Conservation (phyloP, 2,888 invertebrate genomes). For the Eupithecia pulchellata region DNA sequence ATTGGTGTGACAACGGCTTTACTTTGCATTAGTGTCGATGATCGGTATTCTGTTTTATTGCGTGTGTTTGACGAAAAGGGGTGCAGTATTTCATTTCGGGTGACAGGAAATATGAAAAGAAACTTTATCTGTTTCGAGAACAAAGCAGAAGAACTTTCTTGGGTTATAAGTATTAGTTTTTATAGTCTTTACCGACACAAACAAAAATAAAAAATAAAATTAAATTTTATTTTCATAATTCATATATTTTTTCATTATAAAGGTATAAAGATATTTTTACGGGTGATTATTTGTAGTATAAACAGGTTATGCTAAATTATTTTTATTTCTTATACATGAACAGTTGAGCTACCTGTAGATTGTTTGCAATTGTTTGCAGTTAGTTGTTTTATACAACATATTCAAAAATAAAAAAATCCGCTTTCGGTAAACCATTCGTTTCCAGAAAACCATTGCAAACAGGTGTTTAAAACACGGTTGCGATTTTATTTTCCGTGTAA, state of each 20-base stretch:
- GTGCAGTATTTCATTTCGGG: conserved; percentile 15
- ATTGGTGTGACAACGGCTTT: conserved; percentile 14
- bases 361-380: too few relatives aligned
- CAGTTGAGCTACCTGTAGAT: too few relatives aligned
- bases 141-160: conserved; percentile 1
- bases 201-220: too few relatives aligned
- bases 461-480: not conserved
- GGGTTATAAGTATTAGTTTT: not conserved
- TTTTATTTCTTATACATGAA: too few relatives aligned
- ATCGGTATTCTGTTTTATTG: conserved; percentile 25
- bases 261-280: too few relatives aligned
- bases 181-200: not conserved
- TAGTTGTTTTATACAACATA: not conserved
- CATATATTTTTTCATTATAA: too few relatives aligned
- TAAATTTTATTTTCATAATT: too few relatives aligned
- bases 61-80: conserved; percentile 18
- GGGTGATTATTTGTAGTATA: not conserved
- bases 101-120: not conserved
- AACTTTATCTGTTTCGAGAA: not conserved
- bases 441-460: not conserved
- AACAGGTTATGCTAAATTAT: too few relatives aligned
- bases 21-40: conserved; percentile 17
- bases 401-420: not conserved
- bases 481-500: conserved; percentile 1
- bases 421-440: not conserved